Conservation (phyloP, 2,113 vertebrate species). For the Nyctibius bracteatus region DNA sequence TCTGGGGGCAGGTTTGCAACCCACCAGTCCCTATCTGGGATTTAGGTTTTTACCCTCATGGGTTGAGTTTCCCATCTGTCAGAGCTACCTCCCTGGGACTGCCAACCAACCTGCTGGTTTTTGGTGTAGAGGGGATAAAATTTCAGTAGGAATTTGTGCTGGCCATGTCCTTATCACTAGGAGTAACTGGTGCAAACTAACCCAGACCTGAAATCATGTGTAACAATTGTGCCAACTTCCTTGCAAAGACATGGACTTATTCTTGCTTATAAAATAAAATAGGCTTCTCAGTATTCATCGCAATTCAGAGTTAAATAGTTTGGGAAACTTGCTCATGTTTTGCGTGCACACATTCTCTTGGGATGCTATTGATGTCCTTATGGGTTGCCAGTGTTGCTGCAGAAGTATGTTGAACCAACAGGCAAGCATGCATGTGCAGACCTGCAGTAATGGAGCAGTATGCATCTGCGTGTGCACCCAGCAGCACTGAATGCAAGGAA, state of each 20-base stretch:
- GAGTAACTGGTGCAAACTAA: background rate
- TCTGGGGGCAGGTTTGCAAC: background rate
- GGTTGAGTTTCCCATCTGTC: background rate
- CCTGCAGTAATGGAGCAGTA: background rate
- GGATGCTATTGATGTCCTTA: background rate
- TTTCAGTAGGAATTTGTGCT: background rate
- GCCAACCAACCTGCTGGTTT: background rate
- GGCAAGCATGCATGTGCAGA: fast-evolving
- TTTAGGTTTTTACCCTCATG: background rate
- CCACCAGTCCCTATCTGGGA: background rate
- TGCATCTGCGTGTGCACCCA: background rate
- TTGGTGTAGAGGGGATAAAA: background rate
- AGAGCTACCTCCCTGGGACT: background rate
- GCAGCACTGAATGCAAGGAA: background rate
- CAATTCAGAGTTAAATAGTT: background rate
- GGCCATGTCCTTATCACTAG: background rate
- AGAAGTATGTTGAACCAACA: background rate
- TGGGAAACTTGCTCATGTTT: background rate
- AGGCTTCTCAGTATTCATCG: background rate
- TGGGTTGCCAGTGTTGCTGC: background rate
- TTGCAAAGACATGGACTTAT: background rate
- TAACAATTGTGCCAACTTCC: background rate
- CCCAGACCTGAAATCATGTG: background rate
- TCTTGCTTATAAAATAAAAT: background rate
- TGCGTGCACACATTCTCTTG: background rate